Percentiles rank a stretch among this genome's conserved stretches.
Conservation (phyloP, 1,140 invertebrate genomes). For the Trichonephila inaurata region DNA sequence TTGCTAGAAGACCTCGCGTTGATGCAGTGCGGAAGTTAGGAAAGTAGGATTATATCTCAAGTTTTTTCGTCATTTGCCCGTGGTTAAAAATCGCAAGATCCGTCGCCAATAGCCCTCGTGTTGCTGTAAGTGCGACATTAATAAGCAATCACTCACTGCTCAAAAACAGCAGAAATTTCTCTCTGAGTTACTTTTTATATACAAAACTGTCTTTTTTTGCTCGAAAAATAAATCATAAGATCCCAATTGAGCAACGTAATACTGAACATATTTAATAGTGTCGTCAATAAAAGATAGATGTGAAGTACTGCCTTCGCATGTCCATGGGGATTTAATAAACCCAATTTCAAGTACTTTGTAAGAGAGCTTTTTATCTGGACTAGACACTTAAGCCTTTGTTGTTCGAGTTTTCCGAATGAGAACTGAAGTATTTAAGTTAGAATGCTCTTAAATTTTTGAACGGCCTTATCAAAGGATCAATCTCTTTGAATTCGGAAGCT, state of each 20-base stretch:
- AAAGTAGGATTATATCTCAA: too few relatives aligned
- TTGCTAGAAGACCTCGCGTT: too few relatives aligned
- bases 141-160: too few relatives aligned
- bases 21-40: too few relatives aligned
- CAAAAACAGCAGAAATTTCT: too few relatives aligned
- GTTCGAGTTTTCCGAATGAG: not conserved
- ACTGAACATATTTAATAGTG: not conserved
- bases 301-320: not conserved
- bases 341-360: not conserved
- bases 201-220: too few relatives aligned
- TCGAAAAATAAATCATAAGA: too few relatives aligned
- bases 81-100: too few relatives aligned
- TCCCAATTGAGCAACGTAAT: not conserved
- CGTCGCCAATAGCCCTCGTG: too few relatives aligned
- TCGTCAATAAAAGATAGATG: not conserved
- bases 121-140: too few relatives aligned
- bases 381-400: slow-evolving; percentile 1
- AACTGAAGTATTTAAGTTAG: not conserved
- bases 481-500: not conserved
- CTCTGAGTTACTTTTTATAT: too few relatives aligned
- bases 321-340: not conserved
- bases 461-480: not conserved
- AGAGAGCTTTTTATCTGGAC: not conserved
- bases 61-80: too few relatives aligned
- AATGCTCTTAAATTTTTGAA: not conserved